Base-by-base conservation (phyloP, 2,888 invertebrate species). In the Digitonthophagus gazella region DNA sequence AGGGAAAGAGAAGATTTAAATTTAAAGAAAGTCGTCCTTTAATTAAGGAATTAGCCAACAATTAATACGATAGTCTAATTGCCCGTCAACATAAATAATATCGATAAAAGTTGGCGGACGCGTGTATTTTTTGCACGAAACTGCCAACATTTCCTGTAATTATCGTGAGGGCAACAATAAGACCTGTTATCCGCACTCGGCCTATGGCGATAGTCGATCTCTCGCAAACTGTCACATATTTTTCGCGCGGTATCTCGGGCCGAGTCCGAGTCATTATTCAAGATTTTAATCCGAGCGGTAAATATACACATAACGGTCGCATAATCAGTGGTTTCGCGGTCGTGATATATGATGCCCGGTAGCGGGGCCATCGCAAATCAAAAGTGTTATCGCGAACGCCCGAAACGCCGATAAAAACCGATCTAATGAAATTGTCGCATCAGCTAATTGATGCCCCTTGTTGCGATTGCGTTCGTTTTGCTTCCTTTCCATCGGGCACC, bases 391-490 rank as follows among this genome's bases (percentile, higher is more conserved):
- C 61, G 61, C 6, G 6, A 16, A n/a, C 15, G 19, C 16, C 61
- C 61, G 18, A 19, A 18, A 18, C 16, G 61, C 16, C 18, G 67
- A 70, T 68, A 70, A 70, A 70, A 70, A 67, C 67, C 69, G 65
- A 68, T 68, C 70, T 70, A 71, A 72, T 70, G 71, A 71, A 73
- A 73, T 73, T 73, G 73, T 73, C 72, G 70, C 71, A 72, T 72
- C 57, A 69, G 68, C 71, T 73, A 72, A 73, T 73, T 74, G 74
- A 72, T 73, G 73, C 66, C 69, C 67, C 72, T 73, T 69, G 71
- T 70, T 72, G 69, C 71, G 71, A 72, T 73, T 72, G 69, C 71
- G 71, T 73, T 74, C 66, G 71, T 73, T 73, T 74, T 74, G 72
- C 71, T 71, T 18, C 70, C 68, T 74, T 74, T 74, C 70, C 68